phyloP scores from a whole-genome alignment of 92 coral and sea anemone genomes.

The Parazoanthus swiftii region DNA sequence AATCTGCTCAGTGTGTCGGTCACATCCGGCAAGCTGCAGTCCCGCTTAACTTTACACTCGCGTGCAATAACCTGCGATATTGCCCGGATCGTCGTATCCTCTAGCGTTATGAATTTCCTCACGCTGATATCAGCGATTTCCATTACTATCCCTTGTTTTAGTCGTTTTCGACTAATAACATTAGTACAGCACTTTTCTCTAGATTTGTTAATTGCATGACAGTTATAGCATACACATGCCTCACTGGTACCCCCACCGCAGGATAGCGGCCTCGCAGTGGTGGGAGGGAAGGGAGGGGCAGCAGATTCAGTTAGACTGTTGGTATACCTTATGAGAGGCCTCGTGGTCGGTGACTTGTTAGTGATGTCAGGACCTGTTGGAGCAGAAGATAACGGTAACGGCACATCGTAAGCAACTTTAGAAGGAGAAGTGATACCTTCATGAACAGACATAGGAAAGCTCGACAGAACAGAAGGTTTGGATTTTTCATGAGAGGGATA shows the following conservation, averaged over 20 bases:
- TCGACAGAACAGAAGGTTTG: conserved; percentile 32
- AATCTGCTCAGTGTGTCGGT: conserved; percentile 7
- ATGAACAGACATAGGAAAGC: conserved; percentile 28
- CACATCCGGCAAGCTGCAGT: conserved; percentile 9
- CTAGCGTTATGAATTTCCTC: conserved; percentile 1
- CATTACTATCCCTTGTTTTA: conserved; percentile 37
- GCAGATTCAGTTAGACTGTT: conserved; percentile 3
- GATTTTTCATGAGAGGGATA: conserved; percentile 30
- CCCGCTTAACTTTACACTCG: conserved; percentile 5
- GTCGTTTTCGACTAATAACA: conserved; percentile 18
- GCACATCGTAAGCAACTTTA: conserved; percentile 18
- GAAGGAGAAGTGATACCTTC: conserved; percentile 41
- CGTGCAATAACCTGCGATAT: conserved; percentile 30
- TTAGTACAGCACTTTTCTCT: conserved; percentile 64
- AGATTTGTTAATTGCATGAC: conserved; percentile 50
- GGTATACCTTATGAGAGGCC: conserved; percentile 15
- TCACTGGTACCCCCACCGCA: conserved; percentile 40
- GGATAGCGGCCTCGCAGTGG: conserved; percentile 18
- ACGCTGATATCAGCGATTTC: conserved; percentile 10
- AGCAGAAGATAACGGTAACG: conserved; percentile 42
- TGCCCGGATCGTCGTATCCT: not conserved
- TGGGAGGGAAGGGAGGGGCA: conserved; percentile 3
- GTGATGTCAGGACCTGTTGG: conserved; percentile 37
- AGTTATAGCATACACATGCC: conserved; percentile 75
- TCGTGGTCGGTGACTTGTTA: conserved; percentile 24